Percentiles rank a stretch among this genome's conserved stretches.
Conservation (phyloP, 1,140 invertebrate species). For the Papilio xuthus region DNA sequence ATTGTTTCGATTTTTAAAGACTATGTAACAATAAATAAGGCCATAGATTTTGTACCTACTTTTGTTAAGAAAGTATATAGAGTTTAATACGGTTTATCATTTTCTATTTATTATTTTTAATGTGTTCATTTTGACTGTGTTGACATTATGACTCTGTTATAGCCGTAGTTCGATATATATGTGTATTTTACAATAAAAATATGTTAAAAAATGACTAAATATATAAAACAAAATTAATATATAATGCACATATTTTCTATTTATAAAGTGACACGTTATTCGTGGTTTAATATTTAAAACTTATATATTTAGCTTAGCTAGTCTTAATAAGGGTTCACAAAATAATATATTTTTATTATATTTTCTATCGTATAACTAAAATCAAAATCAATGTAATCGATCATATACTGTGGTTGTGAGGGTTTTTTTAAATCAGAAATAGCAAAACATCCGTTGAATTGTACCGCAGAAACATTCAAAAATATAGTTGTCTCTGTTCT, state of each 20-base stretch:
- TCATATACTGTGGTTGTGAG: background rate
- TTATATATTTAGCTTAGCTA: constrained; percentile 32
- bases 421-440: background rate
- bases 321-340: constrained; percentile 37
- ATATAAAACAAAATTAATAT: background rate
- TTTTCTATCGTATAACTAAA: constrained; percentile 9
- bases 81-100: constrained; percentile 23
- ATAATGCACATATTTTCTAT: constrained; percentile 26
- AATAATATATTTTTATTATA: constrained; percentile 34
- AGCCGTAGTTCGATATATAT: background rate
- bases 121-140: constrained; percentile 33
- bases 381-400: constrained; percentile 13
- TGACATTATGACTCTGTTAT: constrained; percentile 13
- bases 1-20: constrained; percentile 5
- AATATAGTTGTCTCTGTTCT: background rate
- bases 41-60: constrained; percentile 39
- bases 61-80: constrained; percentile 20
- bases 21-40: constrained; percentile 29
- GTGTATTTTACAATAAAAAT: constrained; percentile 1
- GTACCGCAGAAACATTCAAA: background rate
- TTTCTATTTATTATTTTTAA: constrained; percentile 36
- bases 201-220: background rate
- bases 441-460: background rate
- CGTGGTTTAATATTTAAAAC: constrained; percentile 38
- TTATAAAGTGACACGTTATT: constrained; percentile 28